Conservation (phyloP, 2,888 invertebrate species). For the Ichneumoninae sp. region DNA sequence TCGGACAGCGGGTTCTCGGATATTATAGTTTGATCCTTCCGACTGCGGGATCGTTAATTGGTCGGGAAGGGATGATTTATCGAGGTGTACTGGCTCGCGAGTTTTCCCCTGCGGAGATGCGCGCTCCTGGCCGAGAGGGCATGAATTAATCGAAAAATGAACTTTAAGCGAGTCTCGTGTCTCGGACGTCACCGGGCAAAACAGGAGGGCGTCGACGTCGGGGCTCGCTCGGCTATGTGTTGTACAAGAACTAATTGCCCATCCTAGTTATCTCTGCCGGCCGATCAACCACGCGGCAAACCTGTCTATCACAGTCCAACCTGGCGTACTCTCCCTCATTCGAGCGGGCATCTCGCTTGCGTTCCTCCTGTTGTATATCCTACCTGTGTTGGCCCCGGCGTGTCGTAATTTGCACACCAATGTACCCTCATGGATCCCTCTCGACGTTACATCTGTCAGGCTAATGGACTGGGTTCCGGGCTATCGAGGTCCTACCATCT, state of each 20-base stretch:
- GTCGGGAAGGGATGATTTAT: constrained; percentile 53
- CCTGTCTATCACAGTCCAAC: constrained; percentile 72
- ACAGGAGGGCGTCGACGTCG: constrained; percentile 58
- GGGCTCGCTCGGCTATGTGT: constrained; percentile 31
- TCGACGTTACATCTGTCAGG: constrained; percentile 80
- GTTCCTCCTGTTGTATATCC: constrained; percentile 46
- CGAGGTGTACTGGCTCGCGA: background rate
- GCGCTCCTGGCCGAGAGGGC: constrained; percentile 22
- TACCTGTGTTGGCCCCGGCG: constrained; percentile 73
- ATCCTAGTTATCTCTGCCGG: constrained; percentile 71
- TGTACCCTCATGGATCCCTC: constrained; percentile 70
- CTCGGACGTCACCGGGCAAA: constrained; percentile 28
- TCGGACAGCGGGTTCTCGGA: background rate
- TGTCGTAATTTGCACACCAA: constrained; percentile 81
- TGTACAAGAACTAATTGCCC: constrained; percentile 72
- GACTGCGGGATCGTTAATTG: constrained; percentile 44
- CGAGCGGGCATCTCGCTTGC: constrained; percentile 29
- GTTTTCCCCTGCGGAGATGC: constrained; percentile 7
- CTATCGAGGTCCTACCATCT: constrained; percentile 75
- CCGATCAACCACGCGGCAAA: constrained; percentile 70
- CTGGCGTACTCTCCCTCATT: constrained; percentile 34
- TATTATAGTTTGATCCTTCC: background rate
- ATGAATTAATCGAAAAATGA: constrained; percentile 56
- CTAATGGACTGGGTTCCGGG: constrained; percentile 80
- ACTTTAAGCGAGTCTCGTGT: constrained; percentile 46